Conservation (phyloP, 2,888 invertebrate species). For the Chaetoderma sp. region DNA sequence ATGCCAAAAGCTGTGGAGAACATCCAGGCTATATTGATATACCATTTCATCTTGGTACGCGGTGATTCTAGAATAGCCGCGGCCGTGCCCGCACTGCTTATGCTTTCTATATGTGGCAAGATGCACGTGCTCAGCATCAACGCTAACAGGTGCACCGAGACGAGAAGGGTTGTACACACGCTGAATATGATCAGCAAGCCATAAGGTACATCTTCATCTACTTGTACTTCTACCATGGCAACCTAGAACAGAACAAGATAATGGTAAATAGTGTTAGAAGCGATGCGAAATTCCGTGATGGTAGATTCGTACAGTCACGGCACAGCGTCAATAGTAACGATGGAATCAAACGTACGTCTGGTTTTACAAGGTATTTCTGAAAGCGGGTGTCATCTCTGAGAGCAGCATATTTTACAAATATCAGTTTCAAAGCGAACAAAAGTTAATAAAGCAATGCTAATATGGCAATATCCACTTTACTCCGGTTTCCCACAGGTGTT, state of each 20-base stretch:
- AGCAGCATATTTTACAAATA: no score
- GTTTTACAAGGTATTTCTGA: no score
- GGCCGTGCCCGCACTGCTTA: conserved; percentile 77
- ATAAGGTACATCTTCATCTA: conserved; percentile 82
- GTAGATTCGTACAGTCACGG: no score
- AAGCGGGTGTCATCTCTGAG: no score
- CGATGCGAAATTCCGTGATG: no score
- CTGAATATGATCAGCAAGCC: conserved; percentile 90
- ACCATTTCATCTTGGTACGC: conserved; percentile 71
- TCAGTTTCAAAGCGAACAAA: no score
- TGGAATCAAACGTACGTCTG: no score
- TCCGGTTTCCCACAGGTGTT: no score
- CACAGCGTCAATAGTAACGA: no score
- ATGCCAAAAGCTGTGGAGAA: conserved; percentile 93
- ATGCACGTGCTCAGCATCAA: conserved; percentile 97
- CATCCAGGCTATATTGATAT: conserved; percentile 94
- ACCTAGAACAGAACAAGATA: conserved; percentile 81
- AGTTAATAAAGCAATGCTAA: no score
- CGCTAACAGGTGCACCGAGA: conserved; percentile 93
- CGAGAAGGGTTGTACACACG: conserved; percentile 89
- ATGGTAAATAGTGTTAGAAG: no score
- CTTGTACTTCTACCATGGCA: conserved; percentile 93
- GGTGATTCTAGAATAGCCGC: conserved; percentile 69
- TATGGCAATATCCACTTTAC: no score
- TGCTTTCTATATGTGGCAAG: conserved; percentile 92